Percentiles rank a stretch among this genome's conserved stretches.
These are phyloP conservation scores for Protodeltote pygarga DNA, from an alignment of 2,888 invertebrate species.

Conservation along the genomic window DNA sequence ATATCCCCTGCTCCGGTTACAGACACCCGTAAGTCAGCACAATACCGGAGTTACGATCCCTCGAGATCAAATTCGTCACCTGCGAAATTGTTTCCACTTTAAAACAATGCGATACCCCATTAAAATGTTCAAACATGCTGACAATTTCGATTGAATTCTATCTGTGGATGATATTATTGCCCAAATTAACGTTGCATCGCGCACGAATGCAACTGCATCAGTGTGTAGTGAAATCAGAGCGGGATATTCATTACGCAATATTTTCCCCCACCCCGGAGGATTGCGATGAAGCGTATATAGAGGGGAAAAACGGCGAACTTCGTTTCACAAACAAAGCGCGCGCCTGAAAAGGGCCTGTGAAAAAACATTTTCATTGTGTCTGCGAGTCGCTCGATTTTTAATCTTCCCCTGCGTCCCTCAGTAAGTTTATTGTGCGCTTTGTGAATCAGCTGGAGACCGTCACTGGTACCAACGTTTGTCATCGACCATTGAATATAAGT, in stretches of 20 bases:
- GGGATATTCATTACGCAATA: conserved; percentile 77
- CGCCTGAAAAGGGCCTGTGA: conserved; percentile 80
- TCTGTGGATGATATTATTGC: conserved; percentile 49
- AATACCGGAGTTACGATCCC: conserved; percentile 37
- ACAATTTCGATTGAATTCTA: conserved; percentile 33
- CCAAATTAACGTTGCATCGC: conserved; percentile 60
- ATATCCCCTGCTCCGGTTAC: conserved; percentile 36
- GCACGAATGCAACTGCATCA: conserved; percentile 52
- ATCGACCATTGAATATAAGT: conserved; percentile 41
- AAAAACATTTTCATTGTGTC: conserved; percentile 86
- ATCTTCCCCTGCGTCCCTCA: conserved; percentile 75
- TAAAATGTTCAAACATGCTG: conserved; percentile 33
- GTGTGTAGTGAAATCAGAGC: conserved; percentile 60
- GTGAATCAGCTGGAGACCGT: conserved; percentile 67
- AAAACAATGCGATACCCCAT: conserved; percentile 37
- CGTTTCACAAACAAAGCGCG: conserved; percentile 84
- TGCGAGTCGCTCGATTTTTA: conserved; percentile 84
- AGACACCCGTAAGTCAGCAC: conserved; percentile 27
- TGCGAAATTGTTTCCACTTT: conserved; percentile 31
- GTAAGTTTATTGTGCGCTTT: conserved; percentile 81
- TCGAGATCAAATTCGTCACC: conserved; percentile 40
- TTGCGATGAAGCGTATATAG: conserved; percentile 78
- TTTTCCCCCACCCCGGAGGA: conserved; percentile 69
- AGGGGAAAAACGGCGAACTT: conserved; percentile 79
- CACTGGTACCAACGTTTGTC: conserved; percentile 63